A percentile compares a stretch with the other conserved stretches of the same genome.
Conservation (phyloP, 2,113 vertebrate genomes). For the Centropus bengalensis region DNA sequence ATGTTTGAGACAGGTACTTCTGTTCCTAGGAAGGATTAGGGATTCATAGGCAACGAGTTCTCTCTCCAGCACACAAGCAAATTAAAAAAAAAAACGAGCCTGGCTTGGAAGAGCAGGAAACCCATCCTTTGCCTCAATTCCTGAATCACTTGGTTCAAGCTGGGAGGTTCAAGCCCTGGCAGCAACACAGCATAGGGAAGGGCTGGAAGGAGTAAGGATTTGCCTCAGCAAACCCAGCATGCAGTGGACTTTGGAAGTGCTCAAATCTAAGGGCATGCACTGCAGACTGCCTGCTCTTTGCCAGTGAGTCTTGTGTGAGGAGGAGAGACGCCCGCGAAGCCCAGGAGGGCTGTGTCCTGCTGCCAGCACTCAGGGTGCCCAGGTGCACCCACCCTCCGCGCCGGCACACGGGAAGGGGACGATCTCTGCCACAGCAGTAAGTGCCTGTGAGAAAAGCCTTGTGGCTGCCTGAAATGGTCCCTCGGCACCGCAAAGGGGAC, state of each 20-base stretch:
- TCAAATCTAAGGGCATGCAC: not conserved
- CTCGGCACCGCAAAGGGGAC: not conserved
- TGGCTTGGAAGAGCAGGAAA: not conserved
- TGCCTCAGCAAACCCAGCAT: not conserved
- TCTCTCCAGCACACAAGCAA: not conserved
- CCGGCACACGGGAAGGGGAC: too few species aligned
- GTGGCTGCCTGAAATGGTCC: not conserved
- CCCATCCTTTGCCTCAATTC: not conserved
- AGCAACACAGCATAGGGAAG: not conserved
- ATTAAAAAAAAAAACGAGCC: not conserved
- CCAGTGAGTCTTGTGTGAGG: accelerated
- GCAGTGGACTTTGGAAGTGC: too few species aligned
- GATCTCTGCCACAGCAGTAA: not conserved
- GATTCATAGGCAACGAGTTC: not conserved
- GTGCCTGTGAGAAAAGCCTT: not conserved
- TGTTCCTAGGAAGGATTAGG: not conserved
- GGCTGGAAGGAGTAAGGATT: not conserved
- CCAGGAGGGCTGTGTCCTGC: not conserved
- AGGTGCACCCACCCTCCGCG: too few species aligned
- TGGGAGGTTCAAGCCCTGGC: not conserved
- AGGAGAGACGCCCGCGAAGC: not conserved
- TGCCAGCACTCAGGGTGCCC: not conserved
- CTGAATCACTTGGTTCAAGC: too few species aligned
- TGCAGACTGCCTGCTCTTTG: not conserved
- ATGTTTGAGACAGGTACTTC: not conserved